Evolutionary conservation across 2,888 invertebrate species (phyloP), one percentile per base, ranked within the genome.

Genomic region (Nomada hirtipes): DNA sequence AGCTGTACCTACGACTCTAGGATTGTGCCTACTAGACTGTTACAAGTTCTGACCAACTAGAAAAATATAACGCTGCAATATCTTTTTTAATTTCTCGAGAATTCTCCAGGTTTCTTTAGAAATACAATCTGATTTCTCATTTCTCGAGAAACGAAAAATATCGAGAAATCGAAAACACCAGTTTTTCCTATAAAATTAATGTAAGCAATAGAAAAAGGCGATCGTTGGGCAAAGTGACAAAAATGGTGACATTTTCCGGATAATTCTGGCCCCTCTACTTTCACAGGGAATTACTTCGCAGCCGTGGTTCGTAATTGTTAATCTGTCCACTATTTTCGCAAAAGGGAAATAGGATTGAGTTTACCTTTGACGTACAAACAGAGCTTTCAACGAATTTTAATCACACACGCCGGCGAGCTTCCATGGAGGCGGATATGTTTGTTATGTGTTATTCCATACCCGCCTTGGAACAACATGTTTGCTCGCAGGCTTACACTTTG

Each of bases 301-400:
- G 36, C 47, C 18, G 29, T 42, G 57, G 73, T 72, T 15, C 64
- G 76, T 77, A 65, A 77, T 77, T 77, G 76, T 73, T 77, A 77
- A 76, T 63, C 36, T 13, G 76, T 13, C 23, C 59, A 44, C 67
- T 63, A 73, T 80, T 80, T 68, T 63, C 67, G 42, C 57, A 29
- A 44, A 68, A 63, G 52, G 67, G 80, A 59, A 80, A 80, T 64
- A 74, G 81, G 59, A 74, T 81, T 69, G 68, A 69, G 42, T 81
- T 74, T 80, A 69, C 81, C 55, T 81, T 74, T 81, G 63, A 64
- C 53, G 74, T 64, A 29, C 74, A 81, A 81, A 81, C 81, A 81
- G 59, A 60, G 64, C 82, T 81, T 81, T 67, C 81, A 74, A 60
- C 81, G 74, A 74, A 80, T 81, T 81, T 74, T 80, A 74, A 81